Percentiles rank a stretch among this genome's conserved stretches.
These are phyloP conservation scores for Tenebrio molitor DNA, from an alignment of 1,140 invertebrate genomes.

Conservation along the genomic window DNA sequence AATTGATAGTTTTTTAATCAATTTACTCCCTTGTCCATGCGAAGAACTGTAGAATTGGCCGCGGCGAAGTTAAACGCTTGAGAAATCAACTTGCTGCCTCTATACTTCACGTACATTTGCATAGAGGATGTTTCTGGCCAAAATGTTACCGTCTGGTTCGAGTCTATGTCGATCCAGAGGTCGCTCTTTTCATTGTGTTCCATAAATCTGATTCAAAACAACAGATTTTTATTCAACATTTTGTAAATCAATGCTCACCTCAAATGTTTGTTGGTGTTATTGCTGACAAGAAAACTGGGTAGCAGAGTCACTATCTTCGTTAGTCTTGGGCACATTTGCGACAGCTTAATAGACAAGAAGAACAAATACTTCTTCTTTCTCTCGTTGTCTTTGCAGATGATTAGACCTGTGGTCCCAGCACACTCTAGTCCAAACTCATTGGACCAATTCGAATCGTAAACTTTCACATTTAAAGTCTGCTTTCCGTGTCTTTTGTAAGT, in stretches of 20 bases:
- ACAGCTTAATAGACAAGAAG: slow-evolving; percentile 72
- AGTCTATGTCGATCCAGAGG: slow-evolving; percentile 83
- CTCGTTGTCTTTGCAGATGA: slow-evolving; percentile 80
- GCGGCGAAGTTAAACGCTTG: slow-evolving; percentile 82
- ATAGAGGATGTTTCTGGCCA: slow-evolving; percentile 87
- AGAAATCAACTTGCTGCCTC: slow-evolving; percentile 82
- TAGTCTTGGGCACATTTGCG: slow-evolving; percentile 77
- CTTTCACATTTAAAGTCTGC: slow-evolving; percentile 74
- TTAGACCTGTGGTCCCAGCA: slow-evolving; percentile 79
- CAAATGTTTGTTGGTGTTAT: slow-evolving; percentile 78
- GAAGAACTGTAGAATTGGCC: slow-evolving; percentile 79
- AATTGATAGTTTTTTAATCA: neutral
- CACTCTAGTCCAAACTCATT: slow-evolving; percentile 79
- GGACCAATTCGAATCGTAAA: slow-evolving; percentile 82
- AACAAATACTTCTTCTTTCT: slow-evolving; percentile 74
- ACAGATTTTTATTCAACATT: slow-evolving; percentile 22
- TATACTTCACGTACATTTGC: slow-evolving; percentile 84
- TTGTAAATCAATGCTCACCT: slow-evolving; percentile 54
- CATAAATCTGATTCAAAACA: slow-evolving; percentile 77
- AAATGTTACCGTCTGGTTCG: slow-evolving; percentile 79
- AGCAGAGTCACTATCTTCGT: slow-evolving; percentile 89
- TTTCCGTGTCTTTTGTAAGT: slow-evolving; percentile 78
- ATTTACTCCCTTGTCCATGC: slow-evolving; percentile 87
- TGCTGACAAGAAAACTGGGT: slow-evolving; percentile 87
- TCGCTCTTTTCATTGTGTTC: slow-evolving; percentile 88